Evolutionary conservation across 2,888 invertebrate genomes (phyloP).

Genomic region (Volucella inanis): DNA sequence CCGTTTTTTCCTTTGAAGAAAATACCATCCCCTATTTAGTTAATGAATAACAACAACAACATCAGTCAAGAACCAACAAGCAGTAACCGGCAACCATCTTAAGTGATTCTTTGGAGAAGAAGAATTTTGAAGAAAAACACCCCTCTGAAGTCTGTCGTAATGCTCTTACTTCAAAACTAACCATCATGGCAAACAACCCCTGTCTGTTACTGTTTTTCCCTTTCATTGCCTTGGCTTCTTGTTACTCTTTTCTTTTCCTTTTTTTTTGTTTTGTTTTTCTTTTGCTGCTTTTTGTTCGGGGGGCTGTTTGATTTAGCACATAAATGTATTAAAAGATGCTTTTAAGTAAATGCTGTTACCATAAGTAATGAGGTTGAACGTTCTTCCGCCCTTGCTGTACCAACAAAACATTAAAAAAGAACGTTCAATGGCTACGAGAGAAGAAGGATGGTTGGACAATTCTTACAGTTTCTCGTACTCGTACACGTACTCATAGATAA

Average conservation of each 20-base stretch:
- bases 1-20: not conserved
- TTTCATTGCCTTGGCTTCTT: not conserved
- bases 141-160: conserved; percentile 32
- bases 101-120: conserved; percentile 52
- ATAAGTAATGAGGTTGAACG: conserved; percentile 68
- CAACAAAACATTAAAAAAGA: too few species aligned
- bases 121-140: conserved; percentile 42
- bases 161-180: not conserved
- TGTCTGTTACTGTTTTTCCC: not conserved
- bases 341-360: conserved; percentile 75
- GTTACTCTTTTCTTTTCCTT: not conserved
- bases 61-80: not conserved
- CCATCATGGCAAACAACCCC: not conserved
- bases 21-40: not conserved
- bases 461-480: too few species aligned
- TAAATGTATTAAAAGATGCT: conserved; percentile 77
- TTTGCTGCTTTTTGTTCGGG: conserved; percentile 34
- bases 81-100: conserved; percentile 44
- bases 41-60: conserved; percentile 8
- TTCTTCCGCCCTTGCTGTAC: conserved; percentile 35
- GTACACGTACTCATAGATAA: too few species aligned
- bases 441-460: too few species aligned
- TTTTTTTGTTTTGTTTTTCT: too few species aligned
- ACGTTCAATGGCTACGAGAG: too few species aligned
- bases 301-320: conserved; percentile 71